These are phyloP conservation scores for Lapara coniferarum DNA, from an alignment of 2,888 invertebrate genomes.

Conservation along the genomic window DNA sequence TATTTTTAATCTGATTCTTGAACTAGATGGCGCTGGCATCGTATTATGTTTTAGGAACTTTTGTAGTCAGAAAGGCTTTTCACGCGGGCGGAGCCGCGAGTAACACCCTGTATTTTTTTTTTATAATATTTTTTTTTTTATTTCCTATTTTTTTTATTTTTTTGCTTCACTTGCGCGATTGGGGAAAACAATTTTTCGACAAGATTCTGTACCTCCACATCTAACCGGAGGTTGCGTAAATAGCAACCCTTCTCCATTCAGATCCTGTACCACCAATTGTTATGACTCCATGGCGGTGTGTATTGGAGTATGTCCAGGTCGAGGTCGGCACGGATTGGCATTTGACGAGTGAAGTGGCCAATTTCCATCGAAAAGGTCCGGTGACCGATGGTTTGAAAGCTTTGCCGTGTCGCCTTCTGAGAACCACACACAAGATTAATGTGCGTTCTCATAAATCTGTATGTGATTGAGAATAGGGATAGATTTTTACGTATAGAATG, in stretches of 20 bases:
- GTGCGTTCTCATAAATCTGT: constrained; percentile 25
- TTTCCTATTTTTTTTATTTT: too few relatives aligned
- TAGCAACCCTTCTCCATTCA: constrained; percentile 26
- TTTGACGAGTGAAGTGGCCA: constrained; percentile 80
- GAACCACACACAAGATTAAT: constrained; percentile 45
- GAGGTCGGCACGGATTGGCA: constrained; percentile 63
- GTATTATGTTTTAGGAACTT: too few relatives aligned
- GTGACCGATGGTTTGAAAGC: constrained; percentile 80
- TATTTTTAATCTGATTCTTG: too few relatives aligned
- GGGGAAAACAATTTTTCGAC: too few relatives aligned
- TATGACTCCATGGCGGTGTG: constrained; percentile 39
- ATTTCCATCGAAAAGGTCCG: constrained; percentile 75
- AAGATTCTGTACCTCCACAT: too few relatives aligned
- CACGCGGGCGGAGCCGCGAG: too few relatives aligned
- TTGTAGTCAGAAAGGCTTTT: too few relatives aligned
- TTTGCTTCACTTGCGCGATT: too few relatives aligned
- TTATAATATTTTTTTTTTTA: too few relatives aligned
- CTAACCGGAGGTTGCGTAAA: too few relatives aligned
- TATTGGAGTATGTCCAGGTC: constrained; percentile 50
- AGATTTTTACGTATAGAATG: not conserved
- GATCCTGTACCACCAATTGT: constrained; percentile 28
- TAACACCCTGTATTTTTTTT: too few relatives aligned
- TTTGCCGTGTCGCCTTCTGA: constrained; percentile 70
- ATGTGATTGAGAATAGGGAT: constrained; percentile 11
- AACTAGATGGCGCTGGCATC: too few relatives aligned